Percentiles rank a stretch among this genome's conserved stretches.
Conservation (phyloP, 2,888 invertebrate genomes). For the Lypha dubia region DNA sequence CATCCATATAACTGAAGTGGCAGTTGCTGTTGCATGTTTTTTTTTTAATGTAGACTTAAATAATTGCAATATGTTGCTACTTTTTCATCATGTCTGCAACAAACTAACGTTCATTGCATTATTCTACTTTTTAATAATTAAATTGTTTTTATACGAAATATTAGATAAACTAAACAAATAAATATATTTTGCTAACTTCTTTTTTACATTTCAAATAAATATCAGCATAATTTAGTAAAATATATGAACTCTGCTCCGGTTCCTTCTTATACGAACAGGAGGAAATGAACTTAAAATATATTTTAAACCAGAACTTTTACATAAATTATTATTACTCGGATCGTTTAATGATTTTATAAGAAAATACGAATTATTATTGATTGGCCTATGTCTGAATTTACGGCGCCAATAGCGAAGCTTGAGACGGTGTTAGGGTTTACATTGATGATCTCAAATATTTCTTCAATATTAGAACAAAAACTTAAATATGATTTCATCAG, state of each 20-base stretch:
- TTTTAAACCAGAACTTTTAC: too few relatives aligned
- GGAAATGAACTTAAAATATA: too few relatives aligned
- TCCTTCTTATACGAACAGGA: background rate
- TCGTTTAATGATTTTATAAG: too few relatives aligned
- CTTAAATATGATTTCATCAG: too few relatives aligned
- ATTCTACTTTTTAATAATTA: conserved; percentile 28
- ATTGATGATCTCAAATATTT: too few relatives aligned
- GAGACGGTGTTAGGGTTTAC: too few relatives aligned
- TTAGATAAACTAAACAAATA: background rate
- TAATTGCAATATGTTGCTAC: conserved; percentile 67
- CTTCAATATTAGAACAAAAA: too few relatives aligned
- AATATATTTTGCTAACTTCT: too few relatives aligned
- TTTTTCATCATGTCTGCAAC: conserved; percentile 61
- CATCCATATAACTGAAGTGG: conserved; percentile 23
- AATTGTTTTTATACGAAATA: conserved; percentile 1
- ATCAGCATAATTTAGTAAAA: background rate
- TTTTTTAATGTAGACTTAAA: conserved; percentile 44
- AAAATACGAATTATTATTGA: too few relatives aligned
- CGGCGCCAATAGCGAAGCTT: too few relatives aligned
- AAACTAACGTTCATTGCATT: conserved; percentile 35
- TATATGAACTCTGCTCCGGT: background rate
- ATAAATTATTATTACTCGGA: too few relatives aligned
- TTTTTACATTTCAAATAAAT: background rate
- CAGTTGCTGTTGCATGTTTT: conserved; percentile 37
- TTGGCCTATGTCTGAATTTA: too few relatives aligned